A percentile compares a stretch with the other conserved stretches of the same genome.
Conservation (phyloP, 1,140 invertebrate genomes). For the Aphidius ervi region DNA sequence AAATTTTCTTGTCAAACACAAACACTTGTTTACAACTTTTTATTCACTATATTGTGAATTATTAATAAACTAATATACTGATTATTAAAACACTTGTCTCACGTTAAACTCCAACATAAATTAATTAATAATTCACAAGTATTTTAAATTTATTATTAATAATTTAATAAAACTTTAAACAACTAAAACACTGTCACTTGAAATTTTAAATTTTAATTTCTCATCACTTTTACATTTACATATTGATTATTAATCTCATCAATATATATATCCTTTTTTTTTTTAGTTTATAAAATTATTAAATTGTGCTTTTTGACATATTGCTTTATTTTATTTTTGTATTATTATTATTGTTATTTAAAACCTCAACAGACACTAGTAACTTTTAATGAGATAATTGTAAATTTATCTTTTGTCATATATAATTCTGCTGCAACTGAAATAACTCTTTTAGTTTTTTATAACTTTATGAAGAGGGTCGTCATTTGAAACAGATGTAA, state of each 20-base stretch:
- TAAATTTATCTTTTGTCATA: no score
- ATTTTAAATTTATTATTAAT: background rate
- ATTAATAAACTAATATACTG: constrained; percentile 1
- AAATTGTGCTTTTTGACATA: background rate
- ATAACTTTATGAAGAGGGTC: no score
- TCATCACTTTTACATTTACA: no score
- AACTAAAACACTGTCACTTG: background rate
- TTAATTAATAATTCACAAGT: no score
- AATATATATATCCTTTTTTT: no score
- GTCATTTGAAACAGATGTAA: no score
- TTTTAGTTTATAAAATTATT: constrained; percentile 4
- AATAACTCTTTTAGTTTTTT: no score
- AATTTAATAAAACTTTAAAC: background rate
- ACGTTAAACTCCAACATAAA: no score
- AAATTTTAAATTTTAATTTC: background rate
- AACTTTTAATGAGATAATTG: no score
- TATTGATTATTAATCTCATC: no score
- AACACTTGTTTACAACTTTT: constrained; percentile 21
- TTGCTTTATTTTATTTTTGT: background rate
- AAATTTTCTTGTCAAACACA: background rate
- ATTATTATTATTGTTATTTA: background rate
- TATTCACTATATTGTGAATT: background rate
- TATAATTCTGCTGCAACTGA: no score
- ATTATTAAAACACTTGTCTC: background rate
- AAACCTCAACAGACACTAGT: background rate